Percentiles rank a stretch among this genome's conserved stretches.
These are phyloP conservation scores for Habroteleia sp. DNA, from an alignment of 2,888 invertebrate species.

Conservation along the genomic window DNA sequence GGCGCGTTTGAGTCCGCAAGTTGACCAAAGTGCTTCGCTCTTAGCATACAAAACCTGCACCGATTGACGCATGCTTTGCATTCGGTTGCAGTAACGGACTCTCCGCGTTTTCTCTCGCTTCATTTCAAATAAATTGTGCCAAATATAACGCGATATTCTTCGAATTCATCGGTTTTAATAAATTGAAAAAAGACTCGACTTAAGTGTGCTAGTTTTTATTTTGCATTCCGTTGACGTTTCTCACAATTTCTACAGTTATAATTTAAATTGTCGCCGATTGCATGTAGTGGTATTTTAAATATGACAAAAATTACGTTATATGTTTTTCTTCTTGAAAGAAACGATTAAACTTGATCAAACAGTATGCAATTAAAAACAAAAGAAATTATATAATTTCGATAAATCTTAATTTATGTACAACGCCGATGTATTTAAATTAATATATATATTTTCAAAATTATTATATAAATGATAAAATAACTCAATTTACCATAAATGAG, in stretches of 20 bases:
- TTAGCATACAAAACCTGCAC: not conserved
- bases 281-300: no score
- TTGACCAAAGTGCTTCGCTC: not conserved
- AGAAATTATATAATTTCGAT: no score
- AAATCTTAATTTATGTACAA: no score
- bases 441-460: no score
- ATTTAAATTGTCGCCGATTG: not conserved
- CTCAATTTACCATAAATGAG: no score
- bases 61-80: slow-evolving; percentile 8
- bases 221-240: not conserved
- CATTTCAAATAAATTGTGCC: slow-evolving; percentile 3
- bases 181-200: not conserved
- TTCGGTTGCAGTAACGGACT: not conserved
- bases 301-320: no score
- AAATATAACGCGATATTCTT: not conserved
- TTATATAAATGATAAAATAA: no score
- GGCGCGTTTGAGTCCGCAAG: not conserved
- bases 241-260: not conserved
- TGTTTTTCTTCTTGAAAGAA: no score
- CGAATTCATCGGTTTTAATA: not conserved
- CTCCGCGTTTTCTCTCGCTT: slow-evolving; percentile 11
- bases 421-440: no score
- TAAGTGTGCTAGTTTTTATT: not conserved
- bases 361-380: no score
- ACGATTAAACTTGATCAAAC: no score